Base-by-base conservation (phyloP, 2,888 invertebrate genomes). In the Anarsia innoxiella region DNA sequence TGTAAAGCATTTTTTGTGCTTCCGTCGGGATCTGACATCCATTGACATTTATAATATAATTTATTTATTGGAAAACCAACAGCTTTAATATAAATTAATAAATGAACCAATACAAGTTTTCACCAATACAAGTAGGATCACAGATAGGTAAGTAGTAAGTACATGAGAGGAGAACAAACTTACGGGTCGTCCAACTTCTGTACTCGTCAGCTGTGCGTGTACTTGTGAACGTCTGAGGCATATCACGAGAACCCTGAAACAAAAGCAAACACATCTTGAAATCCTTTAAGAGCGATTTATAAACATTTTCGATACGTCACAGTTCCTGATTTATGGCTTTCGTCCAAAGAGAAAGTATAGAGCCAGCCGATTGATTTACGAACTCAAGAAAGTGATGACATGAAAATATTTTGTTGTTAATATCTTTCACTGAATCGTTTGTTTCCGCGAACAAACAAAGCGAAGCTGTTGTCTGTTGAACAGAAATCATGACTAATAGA, bases 171-270 rank as follows among this genome's bases (percentile, higher is more conserved):
- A n/a, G n/a, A n/a, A n/a, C n/a, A n/a, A n/a, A n/a, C 76, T 72
- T 52, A 82, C 79, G 66, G 71, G 59, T 57, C 63, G 56, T 55
- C 63, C 70, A 55, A 71, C 57, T 49, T 72, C 74, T 33, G 70
- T 69, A 50, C 51, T 73, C 37, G 70, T 61, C 36, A 60, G 53
- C 49, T 77, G 71, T 59, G 79, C 75, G 28, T 66, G 50, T 52
- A 59, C 70, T 40, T 66, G 48, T 45, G 66, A 49, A 43, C 62
- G 56, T 44, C 63, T 62, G 40, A 69, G 59, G 48, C 62, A 68
- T 40, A 61, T 55, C 19, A 66, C 60, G 46, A 76, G 60, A 45
- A 74, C 63, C 65, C 83, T 82, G 80, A 25, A 82, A 82, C 67
- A 62, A 48, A 27, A 27, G 28, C 65, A 59, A 47, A 59, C 12